A percentile compares a stretch with the other conserved stretches of the same genome.
These are phyloP conservation scores for Bombus confusus DNA, from an alignment of 1,140 invertebrate species.

Conservation along the genomic window DNA sequence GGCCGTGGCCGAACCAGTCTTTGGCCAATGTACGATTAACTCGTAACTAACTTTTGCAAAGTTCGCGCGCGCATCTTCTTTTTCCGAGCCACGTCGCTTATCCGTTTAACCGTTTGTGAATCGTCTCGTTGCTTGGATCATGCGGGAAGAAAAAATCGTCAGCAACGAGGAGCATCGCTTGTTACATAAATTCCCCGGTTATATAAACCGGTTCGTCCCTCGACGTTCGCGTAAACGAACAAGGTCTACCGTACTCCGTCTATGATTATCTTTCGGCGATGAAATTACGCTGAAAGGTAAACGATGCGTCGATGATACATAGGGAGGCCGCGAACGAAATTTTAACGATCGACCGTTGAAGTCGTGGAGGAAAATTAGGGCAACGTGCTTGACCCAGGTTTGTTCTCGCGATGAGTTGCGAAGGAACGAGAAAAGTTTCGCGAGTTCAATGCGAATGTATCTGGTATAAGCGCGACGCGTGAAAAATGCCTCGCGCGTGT, in stretches of 20 bases:
- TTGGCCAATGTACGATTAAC: too few relatives aligned
- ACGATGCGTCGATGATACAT: background rate
- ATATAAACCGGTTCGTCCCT: background rate
- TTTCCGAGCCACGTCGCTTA: too few relatives aligned
- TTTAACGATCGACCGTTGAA: conserved; percentile 28
- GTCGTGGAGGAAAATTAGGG: background rate
- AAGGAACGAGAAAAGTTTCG: background rate
- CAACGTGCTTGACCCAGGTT: conserved; percentile 28
- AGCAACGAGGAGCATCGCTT: too few relatives aligned
- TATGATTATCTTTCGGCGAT: background rate
- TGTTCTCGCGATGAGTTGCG: conserved; percentile 10
- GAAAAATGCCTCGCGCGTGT: background rate
- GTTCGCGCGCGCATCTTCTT: too few relatives aligned
- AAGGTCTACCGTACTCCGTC: too few relatives aligned
- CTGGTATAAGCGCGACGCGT: background rate
- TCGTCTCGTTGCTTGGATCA: too few relatives aligned
- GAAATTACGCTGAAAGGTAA: background rate
- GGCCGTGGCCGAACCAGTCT: too few relatives aligned
- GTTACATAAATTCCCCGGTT: too few relatives aligned
- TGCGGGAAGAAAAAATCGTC: too few relatives aligned
- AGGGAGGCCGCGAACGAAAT: background rate
- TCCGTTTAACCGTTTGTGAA: too few relatives aligned
- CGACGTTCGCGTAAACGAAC: background rate
- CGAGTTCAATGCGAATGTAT: background rate
- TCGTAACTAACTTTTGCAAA: too few relatives aligned